Evolutionary conservation across 2,888 invertebrate species (phyloP).

Genomic region (Athripsodes cinereus): DNA sequence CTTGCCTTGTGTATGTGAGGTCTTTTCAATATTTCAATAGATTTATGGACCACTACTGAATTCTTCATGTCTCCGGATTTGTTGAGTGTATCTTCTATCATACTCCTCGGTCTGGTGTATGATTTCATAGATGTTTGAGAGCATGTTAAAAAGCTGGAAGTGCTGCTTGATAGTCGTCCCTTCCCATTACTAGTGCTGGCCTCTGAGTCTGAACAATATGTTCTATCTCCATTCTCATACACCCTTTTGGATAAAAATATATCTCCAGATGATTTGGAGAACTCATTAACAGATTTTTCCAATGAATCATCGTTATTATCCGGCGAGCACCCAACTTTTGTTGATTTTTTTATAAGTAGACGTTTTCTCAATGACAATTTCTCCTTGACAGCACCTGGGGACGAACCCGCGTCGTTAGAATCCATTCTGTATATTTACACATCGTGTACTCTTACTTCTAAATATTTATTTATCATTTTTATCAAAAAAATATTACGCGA

Average conservation of each 20-base stretch:
- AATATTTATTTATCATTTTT: background rate
- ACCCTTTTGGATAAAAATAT: conserved; percentile 13
- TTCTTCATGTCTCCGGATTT: conserved; percentile 15
- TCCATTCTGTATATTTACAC: conserved; percentile 16
- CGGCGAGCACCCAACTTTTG: conserved; percentile 49
- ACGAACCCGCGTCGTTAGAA: conserved; percentile 14
- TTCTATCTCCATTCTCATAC: conserved; percentile 19
- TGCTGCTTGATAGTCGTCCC: conserved; percentile 13
- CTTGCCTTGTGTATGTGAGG: conserved; percentile 21
- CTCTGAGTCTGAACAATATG: conserved; percentile 22
- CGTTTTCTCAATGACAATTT: conserved; percentile 48
- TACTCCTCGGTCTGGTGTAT: conserved; percentile 19
- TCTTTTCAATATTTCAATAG: conserved; percentile 18
- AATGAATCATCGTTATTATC: conserved; percentile 31
- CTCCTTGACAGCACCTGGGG: conserved; percentile 34
- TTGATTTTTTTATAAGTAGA: conserved; percentile 48
- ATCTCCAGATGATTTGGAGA: conserved; percentile 11
- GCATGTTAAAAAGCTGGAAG: conserved; percentile 15
- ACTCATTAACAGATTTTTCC: conserved; percentile 11
- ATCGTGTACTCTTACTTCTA: background rate
- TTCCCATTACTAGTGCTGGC: conserved; percentile 11
- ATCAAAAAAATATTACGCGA: background rate
- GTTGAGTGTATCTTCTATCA: conserved; percentile 14
- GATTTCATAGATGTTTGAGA: conserved; percentile 8
- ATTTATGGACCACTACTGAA: conserved; percentile 17